Evolutionary conservation across 2,113 vertebrate species (phyloP), one percentile per base, ranked within the genome.

Genomic region (Lucifuga dentata): DNA sequence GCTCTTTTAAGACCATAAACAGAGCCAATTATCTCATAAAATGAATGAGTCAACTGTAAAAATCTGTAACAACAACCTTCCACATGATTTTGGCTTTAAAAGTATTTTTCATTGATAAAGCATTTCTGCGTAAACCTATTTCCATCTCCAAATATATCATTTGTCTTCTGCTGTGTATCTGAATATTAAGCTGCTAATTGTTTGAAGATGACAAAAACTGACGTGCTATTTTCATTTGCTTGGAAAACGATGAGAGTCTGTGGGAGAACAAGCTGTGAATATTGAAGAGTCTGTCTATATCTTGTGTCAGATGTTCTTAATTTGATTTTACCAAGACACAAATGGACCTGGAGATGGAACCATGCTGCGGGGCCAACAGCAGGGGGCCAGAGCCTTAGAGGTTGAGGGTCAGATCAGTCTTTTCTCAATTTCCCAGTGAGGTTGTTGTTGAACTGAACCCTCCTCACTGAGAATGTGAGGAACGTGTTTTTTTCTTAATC

Each of bases 271-370:
- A 89, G 81, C 84, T 86, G 85, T 87, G 88, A 88, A 87, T 85
- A 87, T 74, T 50, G 75, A 88, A 45, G 75, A 78, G 82, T 87
- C 68, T 90, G 83, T 90, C 88, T 90, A 83, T 90, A 87, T 85
- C 74, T 86, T 70, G 89, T 89, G 81, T 87, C 83, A 81, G 78
- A 83, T 85, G 88, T 90, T 85, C 86, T 90, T 92, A 50, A 78
- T 90, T 89, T 83, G 59, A 80, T 81, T 90, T 76, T 65, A 46
- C 59, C 61, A 77, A 80, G 87, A 86, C 84, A 86, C 84, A 55
- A 73, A 87, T 24, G 89, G 87, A 91, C 87, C 86, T 88, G 81
- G 60, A 68, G 49, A 85, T 53, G 58, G 78, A 81, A 74, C 60
- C 65, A 59, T 57, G 60, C 83, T 68, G 57, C 51, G 64, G 85